A percentile compares a stretch with the other conserved stretches of the same genome.
phyloP scores from a whole-genome alignment of 2,888 invertebrate genomes.

The Drosophila kanekoi region DNA sequence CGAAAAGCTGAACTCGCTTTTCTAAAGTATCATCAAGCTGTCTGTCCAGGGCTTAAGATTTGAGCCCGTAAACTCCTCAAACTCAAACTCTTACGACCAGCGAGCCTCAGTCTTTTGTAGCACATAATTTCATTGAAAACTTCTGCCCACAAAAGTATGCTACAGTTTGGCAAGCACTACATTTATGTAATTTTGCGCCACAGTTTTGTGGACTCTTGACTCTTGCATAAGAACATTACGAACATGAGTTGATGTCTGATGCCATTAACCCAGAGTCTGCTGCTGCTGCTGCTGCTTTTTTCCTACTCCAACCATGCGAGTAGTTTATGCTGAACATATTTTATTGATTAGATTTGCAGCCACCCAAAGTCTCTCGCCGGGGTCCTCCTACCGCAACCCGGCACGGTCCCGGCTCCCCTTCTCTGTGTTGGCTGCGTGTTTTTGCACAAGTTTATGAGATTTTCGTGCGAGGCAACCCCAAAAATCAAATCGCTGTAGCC shows the following conservation, averaged over 20 bases:
- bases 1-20: too few species aligned
- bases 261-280: slow-evolving; percentile 40
- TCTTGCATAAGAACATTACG: slow-evolving; percentile 44
- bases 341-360: slow-evolving; percentile 72
- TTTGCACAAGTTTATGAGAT: slow-evolving; percentile 77
- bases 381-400: slow-evolving; percentile 5
- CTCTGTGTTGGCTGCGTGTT: slow-evolving; percentile 52
- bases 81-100: too few species aligned
- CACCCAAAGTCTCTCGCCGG: slow-evolving; percentile 13
- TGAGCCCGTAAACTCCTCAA: too few species aligned
- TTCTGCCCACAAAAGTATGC: slow-evolving; percentile 13
- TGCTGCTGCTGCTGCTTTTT: not conserved
- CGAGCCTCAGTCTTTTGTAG: too few species aligned
- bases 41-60: too few species aligned
- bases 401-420: not conserved
- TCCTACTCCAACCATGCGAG: slow-evolving; percentile 24
- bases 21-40: too few species aligned
- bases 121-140: slow-evolving; percentile 14
- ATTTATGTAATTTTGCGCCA: slow-evolving; percentile 1
- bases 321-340: slow-evolving; percentile 71
- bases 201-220: not conserved
- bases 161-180: slow-evolving; percentile 26
- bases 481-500: slow-evolving; percentile 42
- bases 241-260: slow-evolving; percentile 18
- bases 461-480: slow-evolving; percentile 55